These are phyloP conservation scores for Takifugu rubripes DNA, from an alignment of 2,797 vertebrate genomes.

Conservation along the genomic window DNA sequence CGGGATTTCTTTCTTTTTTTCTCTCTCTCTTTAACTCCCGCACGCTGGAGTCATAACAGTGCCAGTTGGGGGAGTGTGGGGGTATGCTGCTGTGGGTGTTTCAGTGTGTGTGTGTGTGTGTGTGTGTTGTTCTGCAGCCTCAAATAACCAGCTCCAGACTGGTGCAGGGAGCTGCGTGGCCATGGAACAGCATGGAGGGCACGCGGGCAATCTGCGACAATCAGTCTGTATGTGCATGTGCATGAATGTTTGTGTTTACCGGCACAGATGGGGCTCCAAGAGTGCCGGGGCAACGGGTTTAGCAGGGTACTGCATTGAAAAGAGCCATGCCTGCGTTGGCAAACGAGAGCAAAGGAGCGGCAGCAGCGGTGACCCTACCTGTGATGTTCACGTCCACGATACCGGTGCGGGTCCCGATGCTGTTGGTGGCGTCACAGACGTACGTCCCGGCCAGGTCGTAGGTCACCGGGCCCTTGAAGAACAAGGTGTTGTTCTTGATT, in stretches of 20 bases:
- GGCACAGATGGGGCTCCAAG: constrained; percentile 8
- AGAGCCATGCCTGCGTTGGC: constrained; percentile 44
- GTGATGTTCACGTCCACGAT: constrained; percentile 96
- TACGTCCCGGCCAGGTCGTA: constrained; percentile 89
- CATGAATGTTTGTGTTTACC: constrained; percentile 9
- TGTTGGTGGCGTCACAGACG: constrained; percentile 90
- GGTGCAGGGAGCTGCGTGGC: constrained; percentile 17
- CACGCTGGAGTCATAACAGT: constrained; percentile 23
- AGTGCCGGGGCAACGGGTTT: not conserved
- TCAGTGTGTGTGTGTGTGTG: not conserved
- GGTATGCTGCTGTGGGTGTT: no score
- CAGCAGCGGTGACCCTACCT: constrained; percentile 76
- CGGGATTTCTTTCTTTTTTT: constrained; percentile 21
- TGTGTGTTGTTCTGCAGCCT: constrained; percentile 26
- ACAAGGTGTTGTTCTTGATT: constrained; percentile 92
- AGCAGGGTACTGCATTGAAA: constrained; percentile 38
- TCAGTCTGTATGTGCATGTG: constrained; percentile 23
- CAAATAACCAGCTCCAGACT: constrained; percentile 26
- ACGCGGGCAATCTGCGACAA: constrained; percentile 11
- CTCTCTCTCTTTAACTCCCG: constrained; percentile 22
- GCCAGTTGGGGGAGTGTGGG: constrained; percentile 14
- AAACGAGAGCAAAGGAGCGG: not conserved
- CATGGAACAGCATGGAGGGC: constrained; percentile 6
- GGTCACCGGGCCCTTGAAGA: constrained; percentile 89
- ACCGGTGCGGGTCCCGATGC: constrained; percentile 89